Evolutionary conservation across 2,888 invertebrate genomes (phyloP).

Genomic region (Drosophila setosimentum): DNA sequence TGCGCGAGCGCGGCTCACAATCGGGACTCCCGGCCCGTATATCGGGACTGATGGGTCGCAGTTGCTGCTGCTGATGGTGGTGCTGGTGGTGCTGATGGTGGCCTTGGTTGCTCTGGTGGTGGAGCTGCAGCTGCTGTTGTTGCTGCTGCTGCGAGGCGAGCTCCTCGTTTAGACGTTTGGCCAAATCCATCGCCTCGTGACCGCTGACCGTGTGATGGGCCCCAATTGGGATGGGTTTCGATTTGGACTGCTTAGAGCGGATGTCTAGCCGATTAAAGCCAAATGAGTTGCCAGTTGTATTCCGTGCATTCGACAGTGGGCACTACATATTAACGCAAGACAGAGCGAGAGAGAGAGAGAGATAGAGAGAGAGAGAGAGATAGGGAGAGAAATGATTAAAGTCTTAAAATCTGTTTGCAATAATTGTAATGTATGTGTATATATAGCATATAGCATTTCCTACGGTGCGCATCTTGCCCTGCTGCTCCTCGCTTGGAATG

Average conservation of each 20-base stretch:
- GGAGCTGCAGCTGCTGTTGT: conserved; percentile 55
- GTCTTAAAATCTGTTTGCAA: background rate
- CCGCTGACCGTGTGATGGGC: conserved; percentile 91
- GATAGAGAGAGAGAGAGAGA: background rate
- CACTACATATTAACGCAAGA: conserved; percentile 21
- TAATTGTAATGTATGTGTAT: background rate
- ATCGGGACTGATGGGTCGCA: conserved; percentile 86
- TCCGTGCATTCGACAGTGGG: conserved; percentile 22
- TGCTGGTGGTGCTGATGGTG: conserved; percentile 40
- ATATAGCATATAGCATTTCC: conserved; percentile 11
- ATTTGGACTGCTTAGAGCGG: conserved; percentile 86
- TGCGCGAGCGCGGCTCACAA: conserved; percentile 88
- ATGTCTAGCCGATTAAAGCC: conserved; percentile 80
- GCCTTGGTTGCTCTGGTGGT: background rate
- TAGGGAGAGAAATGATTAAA: background rate
- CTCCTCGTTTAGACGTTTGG: conserved; percentile 89
- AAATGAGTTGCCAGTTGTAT: conserved; percentile 29
- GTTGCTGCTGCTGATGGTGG: conserved; percentile 51
- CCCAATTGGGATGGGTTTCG: conserved; percentile 91
- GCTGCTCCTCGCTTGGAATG: conserved; percentile 80
- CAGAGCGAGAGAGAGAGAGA: background rate
- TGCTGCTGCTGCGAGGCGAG: conserved; percentile 84
- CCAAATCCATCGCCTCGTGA: conserved; percentile 91
- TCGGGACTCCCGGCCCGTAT: conserved; percentile 85
- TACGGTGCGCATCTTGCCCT: conserved; percentile 68